Percentiles rank a stretch among this genome's conserved stretches.
Evolutionary conservation across 1,140 invertebrate species (phyloP).

Genomic region (Melitaea cinxia): DNA sequence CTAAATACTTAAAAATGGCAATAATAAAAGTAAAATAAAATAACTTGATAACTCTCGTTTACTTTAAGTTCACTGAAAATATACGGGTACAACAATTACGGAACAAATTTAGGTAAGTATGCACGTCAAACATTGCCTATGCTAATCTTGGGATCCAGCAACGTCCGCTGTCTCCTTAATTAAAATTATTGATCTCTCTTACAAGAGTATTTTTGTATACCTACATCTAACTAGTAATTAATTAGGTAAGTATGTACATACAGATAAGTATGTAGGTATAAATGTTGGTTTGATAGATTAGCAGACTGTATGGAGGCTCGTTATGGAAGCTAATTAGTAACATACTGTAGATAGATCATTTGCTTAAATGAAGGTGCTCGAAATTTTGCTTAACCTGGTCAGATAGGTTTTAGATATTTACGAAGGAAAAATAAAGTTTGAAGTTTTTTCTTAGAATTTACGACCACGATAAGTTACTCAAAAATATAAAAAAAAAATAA

Average conservation of each 20-base stretch:
- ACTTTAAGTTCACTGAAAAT: no score
- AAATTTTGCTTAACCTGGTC: background rate
- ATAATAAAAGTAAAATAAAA: no score
- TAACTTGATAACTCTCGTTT: no score
- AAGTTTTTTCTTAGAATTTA: no score
- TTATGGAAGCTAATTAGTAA: constrained; percentile 5
- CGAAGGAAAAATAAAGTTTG: no score
- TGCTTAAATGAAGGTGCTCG: background rate
- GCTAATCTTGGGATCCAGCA: no score
- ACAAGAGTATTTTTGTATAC: background rate
- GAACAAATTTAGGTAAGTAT: background rate
- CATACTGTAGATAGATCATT: background rate
- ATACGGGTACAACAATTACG: no score
- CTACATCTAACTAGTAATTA: no score
- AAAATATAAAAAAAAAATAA: no score
- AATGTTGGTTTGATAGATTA: background rate
- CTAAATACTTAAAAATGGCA: no score
- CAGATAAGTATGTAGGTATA: background rate
- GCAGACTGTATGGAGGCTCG: background rate
- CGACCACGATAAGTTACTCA: no score
- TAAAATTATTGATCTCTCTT: background rate
- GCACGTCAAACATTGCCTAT: background rate
- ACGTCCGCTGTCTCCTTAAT: background rate
- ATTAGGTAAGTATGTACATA: no score
- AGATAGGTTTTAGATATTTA: background rate